phyloP scores from a whole-genome alignment of 2,888 invertebrate species.

The Drosophila falleni region DNA sequence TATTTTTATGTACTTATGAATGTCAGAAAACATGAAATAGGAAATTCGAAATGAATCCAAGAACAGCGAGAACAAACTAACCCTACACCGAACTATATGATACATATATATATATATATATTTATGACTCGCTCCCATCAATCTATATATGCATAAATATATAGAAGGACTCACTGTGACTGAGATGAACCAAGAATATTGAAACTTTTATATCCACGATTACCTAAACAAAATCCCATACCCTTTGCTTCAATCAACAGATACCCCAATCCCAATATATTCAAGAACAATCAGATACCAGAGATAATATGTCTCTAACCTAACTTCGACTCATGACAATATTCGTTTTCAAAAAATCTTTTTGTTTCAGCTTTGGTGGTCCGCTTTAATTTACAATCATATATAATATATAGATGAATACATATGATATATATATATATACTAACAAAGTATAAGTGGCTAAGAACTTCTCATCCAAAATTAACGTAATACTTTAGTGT shows the following conservation, averaged over 20 bases:
- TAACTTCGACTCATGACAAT: background rate
- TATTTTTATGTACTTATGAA: conserved; percentile 1
- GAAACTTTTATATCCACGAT: background rate
- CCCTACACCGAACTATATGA: background rate
- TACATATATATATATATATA: background rate
- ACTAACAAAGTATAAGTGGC: background rate
- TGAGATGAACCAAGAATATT: conserved; percentile 2
- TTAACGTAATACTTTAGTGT: background rate
- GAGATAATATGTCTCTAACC: background rate
- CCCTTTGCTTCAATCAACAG: conserved; percentile 7
- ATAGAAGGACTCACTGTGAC: background rate
- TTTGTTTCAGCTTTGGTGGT: background rate
- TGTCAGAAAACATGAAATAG: background rate
- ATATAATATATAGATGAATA: background rate
- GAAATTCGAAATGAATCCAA: background rate
- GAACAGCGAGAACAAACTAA: background rate
- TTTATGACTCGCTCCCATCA: background rate
- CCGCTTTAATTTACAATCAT: background rate
- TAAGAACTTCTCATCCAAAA: background rate
- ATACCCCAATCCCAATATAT: background rate
- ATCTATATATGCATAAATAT: background rate
- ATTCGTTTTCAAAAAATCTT: background rate
- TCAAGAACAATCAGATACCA: background rate
- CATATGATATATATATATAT: background rate
- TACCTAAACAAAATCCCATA: background rate